These are phyloP conservation scores for Oriolus oriolus DNA, from an alignment of 2,113 vertebrate species.

Conservation along the genomic window DNA sequence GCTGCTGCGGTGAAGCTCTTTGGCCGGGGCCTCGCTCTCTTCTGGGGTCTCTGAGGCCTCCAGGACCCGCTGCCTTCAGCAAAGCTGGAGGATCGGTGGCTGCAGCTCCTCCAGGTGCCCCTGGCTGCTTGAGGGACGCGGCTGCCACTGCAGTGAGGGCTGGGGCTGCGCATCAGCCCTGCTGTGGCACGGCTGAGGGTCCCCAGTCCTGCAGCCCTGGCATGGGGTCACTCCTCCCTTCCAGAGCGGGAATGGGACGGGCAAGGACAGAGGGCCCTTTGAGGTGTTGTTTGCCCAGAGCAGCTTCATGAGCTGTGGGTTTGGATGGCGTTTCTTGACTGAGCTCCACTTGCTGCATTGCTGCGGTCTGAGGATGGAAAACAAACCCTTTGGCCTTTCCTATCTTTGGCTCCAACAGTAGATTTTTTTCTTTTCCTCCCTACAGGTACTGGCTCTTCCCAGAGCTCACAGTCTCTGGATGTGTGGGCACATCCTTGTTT, in stretches of 20 bases:
- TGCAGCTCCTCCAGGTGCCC: neutral
- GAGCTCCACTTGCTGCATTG: neutral
- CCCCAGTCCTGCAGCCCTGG: neutral
- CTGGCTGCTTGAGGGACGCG: neutral
- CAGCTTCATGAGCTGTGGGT: neutral
- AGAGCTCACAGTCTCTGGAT: neutral
- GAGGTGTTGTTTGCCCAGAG: neutral
- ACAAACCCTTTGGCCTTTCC: neutral
- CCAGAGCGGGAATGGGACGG: accelerated
- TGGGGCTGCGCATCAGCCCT: accelerated
- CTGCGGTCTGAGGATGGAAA: neutral
- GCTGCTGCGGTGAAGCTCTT: neutral
- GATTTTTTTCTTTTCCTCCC: neutral
- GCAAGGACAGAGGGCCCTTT: neutral
- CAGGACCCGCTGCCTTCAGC: neutral
- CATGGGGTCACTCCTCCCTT: neutral
- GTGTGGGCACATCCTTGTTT: neutral
- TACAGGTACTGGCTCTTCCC: neutral
- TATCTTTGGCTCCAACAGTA: accelerated
- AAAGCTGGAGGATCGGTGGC: neutral
- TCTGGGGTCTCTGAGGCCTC: neutral
- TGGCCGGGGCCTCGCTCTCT: accelerated
- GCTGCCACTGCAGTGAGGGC: accelerated
- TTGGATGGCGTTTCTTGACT: neutral
- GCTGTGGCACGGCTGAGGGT: accelerated